Conservation (phyloP, 2,888 invertebrate genomes). For the Pristionchus mayeri region DNA sequence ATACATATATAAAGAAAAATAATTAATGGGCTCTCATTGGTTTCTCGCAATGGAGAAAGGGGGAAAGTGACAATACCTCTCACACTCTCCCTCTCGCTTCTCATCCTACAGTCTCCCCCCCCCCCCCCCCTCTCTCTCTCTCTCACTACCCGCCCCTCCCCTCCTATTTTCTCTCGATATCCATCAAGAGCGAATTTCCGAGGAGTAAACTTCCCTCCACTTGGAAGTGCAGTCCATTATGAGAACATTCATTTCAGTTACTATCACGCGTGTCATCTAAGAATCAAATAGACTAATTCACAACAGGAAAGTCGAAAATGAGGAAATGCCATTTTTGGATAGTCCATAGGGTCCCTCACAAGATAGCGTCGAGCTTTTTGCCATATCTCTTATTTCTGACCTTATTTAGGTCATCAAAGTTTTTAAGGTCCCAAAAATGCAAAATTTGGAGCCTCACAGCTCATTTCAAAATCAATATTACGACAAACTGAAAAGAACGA, state of each 20-base stretch:
- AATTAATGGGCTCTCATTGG: neutral
- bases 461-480: too few species aligned
- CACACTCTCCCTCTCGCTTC: neutral
- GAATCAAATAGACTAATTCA: too few species aligned
- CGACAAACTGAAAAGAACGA: too few species aligned
- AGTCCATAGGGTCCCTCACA: too few species aligned
- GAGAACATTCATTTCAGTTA: conserved; percentile 15
- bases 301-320: too few species aligned
- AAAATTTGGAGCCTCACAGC: too few species aligned
- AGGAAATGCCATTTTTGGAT: too few species aligned
- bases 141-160: neutral
- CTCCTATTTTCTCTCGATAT: conserved; percentile 17
- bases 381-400: too few species aligned
- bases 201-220: neutral
- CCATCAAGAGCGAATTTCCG: neutral
- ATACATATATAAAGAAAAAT: neutral
- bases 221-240: neutral
- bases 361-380: too few species aligned
- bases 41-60: conserved; percentile 12
- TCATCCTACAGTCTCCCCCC: conserved; percentile 7
- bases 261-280: too few species aligned
- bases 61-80: conserved; percentile 44
- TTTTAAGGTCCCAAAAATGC: too few species aligned
- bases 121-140: conserved; percentile 17
- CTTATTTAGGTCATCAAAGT: too few species aligned